Conservation (phyloP, 2,888 invertebrate genomes). For the Frankliniella intonsa region DNA sequence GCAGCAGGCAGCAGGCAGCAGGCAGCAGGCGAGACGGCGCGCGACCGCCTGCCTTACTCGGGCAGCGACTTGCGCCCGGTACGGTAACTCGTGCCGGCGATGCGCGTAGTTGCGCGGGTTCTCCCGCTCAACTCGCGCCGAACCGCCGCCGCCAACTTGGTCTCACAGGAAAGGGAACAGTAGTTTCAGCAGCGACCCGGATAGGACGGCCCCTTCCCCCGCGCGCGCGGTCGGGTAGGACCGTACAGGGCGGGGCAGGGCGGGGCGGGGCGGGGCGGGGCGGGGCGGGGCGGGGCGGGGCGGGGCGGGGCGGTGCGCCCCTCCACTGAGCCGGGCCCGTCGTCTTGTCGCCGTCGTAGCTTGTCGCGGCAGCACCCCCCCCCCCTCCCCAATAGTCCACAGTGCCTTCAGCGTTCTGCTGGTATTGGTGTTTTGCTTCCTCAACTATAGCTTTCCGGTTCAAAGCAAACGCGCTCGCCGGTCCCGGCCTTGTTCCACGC, state of each 20-base stretch:
- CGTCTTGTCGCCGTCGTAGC: too few relatives aligned
- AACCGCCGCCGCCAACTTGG: not conserved
- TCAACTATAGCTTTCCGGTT: conserved; percentile 8
- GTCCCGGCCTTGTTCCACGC: too few relatives aligned
- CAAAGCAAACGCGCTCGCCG: not conserved
- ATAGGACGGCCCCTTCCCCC: not conserved
- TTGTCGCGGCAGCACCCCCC: too few relatives aligned
- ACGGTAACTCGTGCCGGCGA: not conserved
- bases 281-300: too few relatives aligned
- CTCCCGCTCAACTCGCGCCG: not conserved
- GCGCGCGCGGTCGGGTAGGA: not conserved
- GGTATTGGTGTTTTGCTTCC: conserved; percentile 15
- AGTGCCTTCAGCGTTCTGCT: not conserved
- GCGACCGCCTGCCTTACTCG: not conserved
- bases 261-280: not conserved
- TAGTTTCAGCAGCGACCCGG: not conserved
- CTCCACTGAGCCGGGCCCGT: too few relatives aligned
- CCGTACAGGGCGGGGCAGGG: not conserved
- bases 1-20: too few relatives aligned
- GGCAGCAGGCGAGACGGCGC: too few relatives aligned
- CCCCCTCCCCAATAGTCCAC: too few relatives aligned
- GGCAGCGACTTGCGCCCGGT: not conserved
- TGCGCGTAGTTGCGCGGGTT: not conserved
- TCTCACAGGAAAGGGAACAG: not conserved
- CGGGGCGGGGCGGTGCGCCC: too few relatives aligned